phyloP scores from a whole-genome alignment of 2,888 invertebrate species.

The Sminthurides aquaticus region DNA sequence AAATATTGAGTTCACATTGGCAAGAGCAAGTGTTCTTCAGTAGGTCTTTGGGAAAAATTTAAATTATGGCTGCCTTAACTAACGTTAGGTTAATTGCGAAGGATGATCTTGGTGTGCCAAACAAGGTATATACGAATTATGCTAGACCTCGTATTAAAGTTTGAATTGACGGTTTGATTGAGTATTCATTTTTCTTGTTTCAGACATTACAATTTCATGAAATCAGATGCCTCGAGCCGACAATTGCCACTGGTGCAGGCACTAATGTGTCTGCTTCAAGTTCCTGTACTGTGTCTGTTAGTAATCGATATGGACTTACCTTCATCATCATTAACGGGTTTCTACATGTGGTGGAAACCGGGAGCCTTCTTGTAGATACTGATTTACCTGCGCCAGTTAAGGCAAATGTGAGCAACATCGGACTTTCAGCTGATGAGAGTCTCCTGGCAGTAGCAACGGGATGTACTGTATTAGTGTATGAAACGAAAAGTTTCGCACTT shows the following conservation, averaged over 20 bases:
- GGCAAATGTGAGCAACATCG: not conserved
- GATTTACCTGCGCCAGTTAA: constrained; percentile 6
- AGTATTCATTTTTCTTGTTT: not conserved
- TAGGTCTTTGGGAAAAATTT: too few relatives aligned
- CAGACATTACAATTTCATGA: constrained; percentile 17
- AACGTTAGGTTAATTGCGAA: not conserved
- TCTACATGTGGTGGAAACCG: constrained; percentile 10
- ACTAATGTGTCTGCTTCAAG: not conserved
- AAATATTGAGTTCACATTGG: too few relatives aligned
- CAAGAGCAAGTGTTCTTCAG: too few relatives aligned
- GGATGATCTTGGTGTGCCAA: not conserved
- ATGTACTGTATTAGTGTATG: constrained; percentile 12
- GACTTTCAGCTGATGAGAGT: constrained; percentile 16
- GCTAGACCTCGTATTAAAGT: too few relatives aligned
- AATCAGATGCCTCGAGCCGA: constrained; percentile 5
- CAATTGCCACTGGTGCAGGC: not conserved
- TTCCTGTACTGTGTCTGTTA: constrained; percentile 2
- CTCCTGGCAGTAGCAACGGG: constrained; percentile 13
- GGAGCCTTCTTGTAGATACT: not conserved
- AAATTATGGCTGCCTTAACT: not conserved
- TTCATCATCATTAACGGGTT: constrained; percentile 14
- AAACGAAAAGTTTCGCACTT: constrained; percentile 12
- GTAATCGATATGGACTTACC: constrained; percentile 14
- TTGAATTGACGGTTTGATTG: too few relatives aligned
- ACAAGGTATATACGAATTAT: not conserved